A percentile compares a stretch with the other conserved stretches of the same genome.
phyloP scores from a whole-genome alignment of 2,113 vertebrate species.

The Cavia aperea region DNA sequence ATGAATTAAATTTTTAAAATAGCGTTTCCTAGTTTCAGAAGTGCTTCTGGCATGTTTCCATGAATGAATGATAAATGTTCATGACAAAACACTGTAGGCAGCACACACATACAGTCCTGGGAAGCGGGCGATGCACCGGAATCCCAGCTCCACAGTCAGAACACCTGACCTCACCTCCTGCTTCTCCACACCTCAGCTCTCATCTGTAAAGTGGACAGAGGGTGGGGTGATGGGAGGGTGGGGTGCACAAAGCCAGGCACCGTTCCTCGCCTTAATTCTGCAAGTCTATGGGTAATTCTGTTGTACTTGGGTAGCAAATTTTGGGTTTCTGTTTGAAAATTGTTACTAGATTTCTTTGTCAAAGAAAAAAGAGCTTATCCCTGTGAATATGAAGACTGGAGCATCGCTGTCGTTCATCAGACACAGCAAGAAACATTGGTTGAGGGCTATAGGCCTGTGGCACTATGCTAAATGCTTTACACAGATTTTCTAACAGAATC shows the following conservation, averaged over 20 bases:
- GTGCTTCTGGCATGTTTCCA: not conserved
- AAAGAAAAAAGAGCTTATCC: not conserved
- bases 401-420: accelerated
- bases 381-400: not conserved
- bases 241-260: not conserved
- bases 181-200: not conserved
- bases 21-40: not conserved
- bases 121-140: not conserved
- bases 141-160: not conserved
- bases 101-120: not conserved
- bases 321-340: not conserved
- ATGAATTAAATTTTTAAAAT: conserved; percentile 28
- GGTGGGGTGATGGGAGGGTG: not conserved
- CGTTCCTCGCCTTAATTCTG: not conserved
- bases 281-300: not conserved
- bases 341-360: not conserved
- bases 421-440: not conserved
- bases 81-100: not conserved
- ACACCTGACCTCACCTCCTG: not conserved
- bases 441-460: not conserved
- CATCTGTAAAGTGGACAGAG: not conserved
- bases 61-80: not conserved
- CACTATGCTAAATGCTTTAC: not conserved
- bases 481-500: not conserved
- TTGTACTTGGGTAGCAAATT: not conserved